These are phyloP conservation scores for Arge pagana DNA, from an alignment of 2,888 invertebrate genomes.

Conservation along the genomic window DNA sequence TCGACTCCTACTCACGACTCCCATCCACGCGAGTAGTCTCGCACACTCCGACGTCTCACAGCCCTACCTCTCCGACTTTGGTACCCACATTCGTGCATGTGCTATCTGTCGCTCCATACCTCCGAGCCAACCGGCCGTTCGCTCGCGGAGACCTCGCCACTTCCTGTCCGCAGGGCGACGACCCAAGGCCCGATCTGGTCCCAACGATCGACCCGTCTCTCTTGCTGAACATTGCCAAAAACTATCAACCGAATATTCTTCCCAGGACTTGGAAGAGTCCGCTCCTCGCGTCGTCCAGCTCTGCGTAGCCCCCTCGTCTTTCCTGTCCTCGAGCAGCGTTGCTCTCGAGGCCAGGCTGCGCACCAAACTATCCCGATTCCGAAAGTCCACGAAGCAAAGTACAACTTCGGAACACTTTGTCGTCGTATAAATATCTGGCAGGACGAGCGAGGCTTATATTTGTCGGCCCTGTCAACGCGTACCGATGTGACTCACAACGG, in stretches of 20 bases:
- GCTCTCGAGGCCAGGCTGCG: too few relatives aligned
- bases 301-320: too few relatives aligned
- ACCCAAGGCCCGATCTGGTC: constrained; percentile 9
- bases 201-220: not conserved
- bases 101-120: not conserved
- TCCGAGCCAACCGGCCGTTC: not conserved
- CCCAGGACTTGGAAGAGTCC: not conserved
- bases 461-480: too few relatives aligned
- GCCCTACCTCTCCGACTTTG: not conserved
- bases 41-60: constrained; percentile 14
- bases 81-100: constrained; percentile 1
- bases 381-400: too few relatives aligned
- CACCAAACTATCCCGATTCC: too few relatives aligned
- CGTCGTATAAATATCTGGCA: too few relatives aligned
- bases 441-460: too few relatives aligned
- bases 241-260: not conserved
- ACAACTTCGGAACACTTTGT: too few relatives aligned
- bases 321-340: too few relatives aligned
- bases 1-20: constrained; percentile 11
- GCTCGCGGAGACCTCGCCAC: constrained; percentile 10
- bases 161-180: constrained; percentile 22
- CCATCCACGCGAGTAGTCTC: constrained; percentile 3
- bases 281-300: too few relatives aligned
- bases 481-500: too few relatives aligned
- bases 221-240: not conserved